Evolutionary conservation across 2,888 invertebrate species (phyloP).

Genomic region (Leucozona laternaria): DNA sequence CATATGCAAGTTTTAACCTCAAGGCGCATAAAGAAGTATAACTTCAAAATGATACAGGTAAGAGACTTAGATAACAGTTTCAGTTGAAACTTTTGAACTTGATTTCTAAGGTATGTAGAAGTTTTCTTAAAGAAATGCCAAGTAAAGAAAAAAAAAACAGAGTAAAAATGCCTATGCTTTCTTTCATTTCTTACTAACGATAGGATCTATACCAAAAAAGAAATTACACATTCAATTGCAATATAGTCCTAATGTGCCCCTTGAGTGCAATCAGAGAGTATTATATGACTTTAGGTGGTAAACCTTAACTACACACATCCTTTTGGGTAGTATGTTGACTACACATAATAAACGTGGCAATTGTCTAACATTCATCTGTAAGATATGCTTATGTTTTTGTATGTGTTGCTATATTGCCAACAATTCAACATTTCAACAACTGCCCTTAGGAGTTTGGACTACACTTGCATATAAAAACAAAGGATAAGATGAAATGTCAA

Average conservation of each 20-base stretch:
- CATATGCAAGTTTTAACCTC: too few relatives aligned
- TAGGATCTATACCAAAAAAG: constrained; percentile 33
- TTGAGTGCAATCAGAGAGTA: constrained; percentile 81
- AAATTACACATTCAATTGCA: constrained; percentile 80
- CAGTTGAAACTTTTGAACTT: too few relatives aligned
- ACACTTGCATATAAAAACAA: constrained; percentile 34
- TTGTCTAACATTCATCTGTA: constrained; percentile 63
- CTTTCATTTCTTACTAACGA: constrained; percentile 3
- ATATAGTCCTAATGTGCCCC: constrained; percentile 80
- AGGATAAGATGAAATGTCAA: constrained; percentile 70
- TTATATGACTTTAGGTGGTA: constrained; percentile 82
- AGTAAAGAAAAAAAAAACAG: background rate
- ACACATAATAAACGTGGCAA: constrained; percentile 66
- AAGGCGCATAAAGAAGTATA: too few relatives aligned
- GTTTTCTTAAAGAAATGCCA: background rate
- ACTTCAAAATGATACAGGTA: too few relatives aligned
- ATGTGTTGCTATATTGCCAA: constrained; percentile 59
- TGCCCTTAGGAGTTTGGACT: constrained; percentile 30
- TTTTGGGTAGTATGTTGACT: constrained; percentile 45
- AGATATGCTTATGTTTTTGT: constrained; percentile 61
- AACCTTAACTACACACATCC: constrained; percentile 77
- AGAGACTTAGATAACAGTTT: too few relatives aligned
- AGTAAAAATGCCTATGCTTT: background rate
- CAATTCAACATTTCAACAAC: constrained; percentile 39
- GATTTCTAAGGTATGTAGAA: background rate